Evolutionary conservation across 2,797 vertebrate species (phyloP).

Genomic region (Macroramphosus scolopax): DNA sequence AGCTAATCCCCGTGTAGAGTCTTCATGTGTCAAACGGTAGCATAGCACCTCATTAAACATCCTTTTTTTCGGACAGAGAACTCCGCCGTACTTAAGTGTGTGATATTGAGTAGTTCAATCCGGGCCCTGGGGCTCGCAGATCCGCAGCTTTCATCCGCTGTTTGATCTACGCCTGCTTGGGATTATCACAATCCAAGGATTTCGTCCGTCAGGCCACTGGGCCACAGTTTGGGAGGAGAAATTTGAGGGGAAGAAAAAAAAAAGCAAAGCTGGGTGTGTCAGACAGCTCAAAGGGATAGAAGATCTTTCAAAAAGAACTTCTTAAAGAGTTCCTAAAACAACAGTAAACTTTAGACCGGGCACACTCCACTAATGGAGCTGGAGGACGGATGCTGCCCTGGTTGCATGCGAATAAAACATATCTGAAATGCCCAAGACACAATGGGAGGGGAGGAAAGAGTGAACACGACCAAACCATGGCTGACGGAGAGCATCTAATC

Average conservation of each 20-base stretch:
- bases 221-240: conserved; percentile 61
- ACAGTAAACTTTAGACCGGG: conserved; percentile 34
- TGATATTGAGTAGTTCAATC: conserved; percentile 40
- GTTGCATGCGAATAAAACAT: conserved; percentile 49
- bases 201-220: conserved; percentile 58
- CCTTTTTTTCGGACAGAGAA: conserved; percentile 10
- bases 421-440: conserved; percentile 29
- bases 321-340: conserved; percentile 66
- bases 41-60: conserved; percentile 39
- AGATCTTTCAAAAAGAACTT: conserved; percentile 62
- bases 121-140: conserved; percentile 43
- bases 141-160: conserved; percentile 58
- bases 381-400: conserved; percentile 27
- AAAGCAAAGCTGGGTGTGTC: conserved; percentile 59
- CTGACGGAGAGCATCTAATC: conserved; percentile 49
- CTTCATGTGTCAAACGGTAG: conserved; percentile 1
- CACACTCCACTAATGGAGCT: conserved; percentile 38
- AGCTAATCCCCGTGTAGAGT: background rate
- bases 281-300: conserved; percentile 57
- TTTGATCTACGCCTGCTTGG: conserved; percentile 70
- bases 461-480: conserved; percentile 40
- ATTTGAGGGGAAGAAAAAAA: conserved; percentile 35
- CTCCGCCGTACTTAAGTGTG: conserved; percentile 34
- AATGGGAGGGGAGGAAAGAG: conserved; percentile 33
- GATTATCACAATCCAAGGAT: conserved; percentile 74